These are phyloP conservation scores for Aphelinus atriplicis DNA, from an alignment of 1,140 invertebrate genomes.

Conservation along the genomic window DNA sequence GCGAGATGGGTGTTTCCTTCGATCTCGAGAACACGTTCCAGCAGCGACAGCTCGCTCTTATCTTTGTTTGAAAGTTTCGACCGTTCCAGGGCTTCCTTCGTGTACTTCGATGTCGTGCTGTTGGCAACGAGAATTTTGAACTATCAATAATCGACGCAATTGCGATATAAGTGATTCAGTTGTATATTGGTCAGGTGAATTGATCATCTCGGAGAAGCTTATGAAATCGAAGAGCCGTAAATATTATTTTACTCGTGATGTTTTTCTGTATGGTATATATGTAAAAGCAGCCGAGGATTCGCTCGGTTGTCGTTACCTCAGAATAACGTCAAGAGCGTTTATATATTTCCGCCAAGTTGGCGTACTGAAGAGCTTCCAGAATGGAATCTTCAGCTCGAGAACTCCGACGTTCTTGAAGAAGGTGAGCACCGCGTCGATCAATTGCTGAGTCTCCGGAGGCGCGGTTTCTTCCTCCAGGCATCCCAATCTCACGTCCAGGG, in stretches of 20 bases:
- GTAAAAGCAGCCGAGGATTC: too few species aligned
- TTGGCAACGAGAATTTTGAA: conserved; percentile 51
- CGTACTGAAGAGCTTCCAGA: conserved; percentile 84
- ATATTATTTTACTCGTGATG: too few species aligned
- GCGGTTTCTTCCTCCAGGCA: conserved; percentile 73
- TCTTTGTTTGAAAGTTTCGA: conserved; percentile 61
- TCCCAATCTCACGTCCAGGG: conserved; percentile 81
- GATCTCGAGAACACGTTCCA: conserved; percentile 71
- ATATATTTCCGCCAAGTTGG: conserved; percentile 79
- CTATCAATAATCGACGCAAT: too few species aligned
- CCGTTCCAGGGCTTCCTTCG: conserved; percentile 47
- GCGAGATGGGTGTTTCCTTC: conserved; percentile 77
- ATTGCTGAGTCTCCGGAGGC: conserved; percentile 73
- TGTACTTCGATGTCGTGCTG: conserved; percentile 71
- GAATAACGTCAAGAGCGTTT: conserved; percentile 73
- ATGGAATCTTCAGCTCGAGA: conserved; percentile 80
- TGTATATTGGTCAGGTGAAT: too few species aligned
- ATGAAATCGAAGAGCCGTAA: too few species aligned
- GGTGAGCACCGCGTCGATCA: conserved; percentile 81
- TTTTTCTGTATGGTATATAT: too few species aligned
- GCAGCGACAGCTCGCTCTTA: conserved; percentile 68
- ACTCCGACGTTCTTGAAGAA: conserved; percentile 84
- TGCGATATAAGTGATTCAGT: too few species aligned
- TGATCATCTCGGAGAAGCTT: too few species aligned
- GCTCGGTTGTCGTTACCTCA: conserved; percentile 64